Percentiles rank a stretch among this genome's conserved stretches.
These are phyloP conservation scores for Pocillopora grandis DNA, from an alignment of 92 coral and sea anemone genomes.

Conservation along the genomic window DNA sequence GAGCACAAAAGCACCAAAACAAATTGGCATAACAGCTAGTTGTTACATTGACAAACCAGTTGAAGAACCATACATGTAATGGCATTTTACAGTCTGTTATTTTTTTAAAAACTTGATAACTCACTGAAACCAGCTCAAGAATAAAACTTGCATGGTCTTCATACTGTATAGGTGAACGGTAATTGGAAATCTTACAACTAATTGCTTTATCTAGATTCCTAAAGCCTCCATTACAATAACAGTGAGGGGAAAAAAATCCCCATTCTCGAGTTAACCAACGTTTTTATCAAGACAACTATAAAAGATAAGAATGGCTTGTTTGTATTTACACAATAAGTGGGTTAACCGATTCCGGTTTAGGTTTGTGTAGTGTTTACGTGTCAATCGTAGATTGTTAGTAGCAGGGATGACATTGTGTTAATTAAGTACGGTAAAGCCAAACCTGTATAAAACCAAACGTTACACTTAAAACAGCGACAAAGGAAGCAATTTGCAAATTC, in stretches of 20 bases:
- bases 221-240: neutral
- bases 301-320: neutral
- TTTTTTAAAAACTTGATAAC: neutral
- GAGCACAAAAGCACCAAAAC: too few species aligned
- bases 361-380: slow-evolving; percentile 29
- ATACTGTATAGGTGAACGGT: slow-evolving; percentile 1
- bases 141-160: neutral
- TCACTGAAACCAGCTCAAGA: neutral
- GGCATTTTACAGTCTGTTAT: too few species aligned
- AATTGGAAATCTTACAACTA: neutral
- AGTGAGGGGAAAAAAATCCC: neutral
- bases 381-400: slow-evolving; percentile 6
- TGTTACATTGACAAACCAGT: neutral
- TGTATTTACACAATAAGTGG: neutral
- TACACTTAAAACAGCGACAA: neutral
- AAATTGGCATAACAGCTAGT: too few species aligned
- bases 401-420: slow-evolving; percentile 7
- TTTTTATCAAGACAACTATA: neutral
- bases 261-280: neutral
- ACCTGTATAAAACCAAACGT: neutral
- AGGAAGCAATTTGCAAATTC: neutral
- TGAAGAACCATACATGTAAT: neutral
- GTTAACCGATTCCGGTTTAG: neutral
- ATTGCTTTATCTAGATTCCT: neutral
- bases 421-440: slow-evolving; percentile 12